Base-by-base conservation (phyloP, 2,797 vertebrate genomes). In the Mareca penelope region DNA sequence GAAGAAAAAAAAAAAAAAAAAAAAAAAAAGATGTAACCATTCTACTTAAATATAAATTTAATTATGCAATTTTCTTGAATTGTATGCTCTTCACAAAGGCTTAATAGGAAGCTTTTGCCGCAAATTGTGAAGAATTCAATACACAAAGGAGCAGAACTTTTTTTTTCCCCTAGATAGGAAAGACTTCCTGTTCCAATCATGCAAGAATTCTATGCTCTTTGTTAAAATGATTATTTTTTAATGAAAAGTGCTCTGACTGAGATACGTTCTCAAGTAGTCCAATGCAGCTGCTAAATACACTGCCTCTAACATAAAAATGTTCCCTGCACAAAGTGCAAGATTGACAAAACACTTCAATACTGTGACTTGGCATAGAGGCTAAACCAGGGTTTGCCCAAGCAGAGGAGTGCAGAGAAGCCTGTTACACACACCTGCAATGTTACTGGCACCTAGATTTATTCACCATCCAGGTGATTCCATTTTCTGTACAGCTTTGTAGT, bases 391-490 rank as follows among this genome's bases (percentile, higher is more conserved):
- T 9, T 42, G 5, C 19, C 24, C 4, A 40, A 50, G 15, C 33
- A 69, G 4, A 80, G 17, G n/a, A 42, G 11, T 5, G 15, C 21
- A 39, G 37, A 42, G 40, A 10, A 64, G 5, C 19, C 21, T 17
- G 5, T 4, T 15, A 13, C 7, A 48, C 8, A 2, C 12, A 11
- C 21, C 7, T 12, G 29, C 31, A 50, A 7, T 1, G 46, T 22
- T 26, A 6, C 7, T 12, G 5, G 44, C 28, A 31, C 3, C 14
- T 23, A 39, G 14, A 18, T 33, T 29, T 42, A 8, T 12, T 56
- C 35, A 46, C 24, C 16, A 3, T 8, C 2, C 21, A 4, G 5
- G 35, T 0, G 23, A 40, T 26, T 18, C 1, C 18, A 2, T 57
- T 24, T 33, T 9, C 4, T 28, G 42, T 12, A 12, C 7, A 2